Evolutionary conservation across 1,140 invertebrate genomes (phyloP).

Genomic region (Lepidotrigona ventralis): DNA sequence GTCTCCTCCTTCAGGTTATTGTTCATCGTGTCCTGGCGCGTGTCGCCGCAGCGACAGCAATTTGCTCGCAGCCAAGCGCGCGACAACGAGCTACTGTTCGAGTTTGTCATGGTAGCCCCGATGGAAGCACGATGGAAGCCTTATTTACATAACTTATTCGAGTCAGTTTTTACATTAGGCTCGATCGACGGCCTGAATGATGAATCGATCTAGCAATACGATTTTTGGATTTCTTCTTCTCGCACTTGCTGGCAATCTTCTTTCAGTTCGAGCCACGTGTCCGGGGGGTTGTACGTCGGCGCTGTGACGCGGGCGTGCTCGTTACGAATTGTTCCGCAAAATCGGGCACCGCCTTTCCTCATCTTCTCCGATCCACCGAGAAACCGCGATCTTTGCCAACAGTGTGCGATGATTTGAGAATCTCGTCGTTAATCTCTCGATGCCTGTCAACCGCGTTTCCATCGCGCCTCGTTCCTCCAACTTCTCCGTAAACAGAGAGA

Average conservation of each 20-base stretch:
- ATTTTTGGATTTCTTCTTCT: too few relatives aligned
- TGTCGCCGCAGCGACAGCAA: conserved; percentile 71
- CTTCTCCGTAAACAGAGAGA: too few relatives aligned
- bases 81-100: conserved; percentile 69
- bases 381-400: conserved; percentile 10
- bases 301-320: conserved; percentile 16
- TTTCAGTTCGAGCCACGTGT: conserved; percentile 41
- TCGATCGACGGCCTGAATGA: too few relatives aligned
- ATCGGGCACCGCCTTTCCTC: conserved; percentile 47
- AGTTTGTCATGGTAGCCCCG: conserved; percentile 65
- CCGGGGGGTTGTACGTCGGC: neutral
- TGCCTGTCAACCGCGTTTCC: conserved; percentile 16
- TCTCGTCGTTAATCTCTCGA: conserved; percentile 11
- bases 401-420: conserved; percentile 7
- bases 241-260: too few relatives aligned
- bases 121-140: too few relatives aligned
- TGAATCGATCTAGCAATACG: too few relatives aligned
- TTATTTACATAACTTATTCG: neutral
- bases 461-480: conserved; percentile 1
- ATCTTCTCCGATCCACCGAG: neutral
- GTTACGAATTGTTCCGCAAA: conserved; percentile 35
- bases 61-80: conserved; percentile 71
- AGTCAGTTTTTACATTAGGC: too few relatives aligned
- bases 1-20: conserved; percentile 67
- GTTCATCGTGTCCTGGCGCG: conserved; percentile 67